Base-by-base conservation (phyloP, 2,888 invertebrate species). In the Stenoptilia bipunctidactyla region DNA sequence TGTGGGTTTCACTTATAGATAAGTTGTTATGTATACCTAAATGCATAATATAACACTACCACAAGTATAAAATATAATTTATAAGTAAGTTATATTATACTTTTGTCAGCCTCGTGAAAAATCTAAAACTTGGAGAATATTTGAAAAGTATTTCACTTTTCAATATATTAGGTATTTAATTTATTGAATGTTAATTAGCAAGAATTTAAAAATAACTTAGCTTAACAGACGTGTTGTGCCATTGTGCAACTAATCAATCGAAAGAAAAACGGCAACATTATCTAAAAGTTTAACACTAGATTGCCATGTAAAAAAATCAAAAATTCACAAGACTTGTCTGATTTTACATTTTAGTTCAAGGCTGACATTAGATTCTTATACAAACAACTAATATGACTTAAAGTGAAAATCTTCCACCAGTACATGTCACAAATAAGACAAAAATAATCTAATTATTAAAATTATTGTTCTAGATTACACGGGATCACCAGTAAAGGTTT, bases 41-140 rank as follows among this genome's bases (percentile, higher is more conserved):
- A 75, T 72, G 73, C 71, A 72, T 75, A 76, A 59, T 60, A 61
- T 74, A 76, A 75, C 72, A 61, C 73, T 62, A 61, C 68, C 66
- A 74, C 66, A 67, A 20, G 20, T 20, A 20, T 20, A 20, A 20
- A 20, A 20, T 20, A 20, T 8, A 63, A 71, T 73, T 67, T 65
- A 64, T 65, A 72, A 66, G 72, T 63, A 69, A 66, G 66, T 69
- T 69, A 75, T 72, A 73, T 73, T 76, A 79, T 70, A 77, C 67
- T 64, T 65, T 57, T 69, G 71, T 60, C 74, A 75, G 70, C 72
- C 75, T 58, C 56, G 49, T 51, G 34, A 40, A n/a, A 27, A 15
- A 38, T 37, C 40, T 40, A 39, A 45, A 27, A 38, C 9, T 39
- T 45, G 36, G 34, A 30, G 8, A n/a, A n/a, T n/a, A n/a, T n/a